Conservation (phyloP, 2,888 invertebrate species). For the Meiosimyza platycephala region DNA sequence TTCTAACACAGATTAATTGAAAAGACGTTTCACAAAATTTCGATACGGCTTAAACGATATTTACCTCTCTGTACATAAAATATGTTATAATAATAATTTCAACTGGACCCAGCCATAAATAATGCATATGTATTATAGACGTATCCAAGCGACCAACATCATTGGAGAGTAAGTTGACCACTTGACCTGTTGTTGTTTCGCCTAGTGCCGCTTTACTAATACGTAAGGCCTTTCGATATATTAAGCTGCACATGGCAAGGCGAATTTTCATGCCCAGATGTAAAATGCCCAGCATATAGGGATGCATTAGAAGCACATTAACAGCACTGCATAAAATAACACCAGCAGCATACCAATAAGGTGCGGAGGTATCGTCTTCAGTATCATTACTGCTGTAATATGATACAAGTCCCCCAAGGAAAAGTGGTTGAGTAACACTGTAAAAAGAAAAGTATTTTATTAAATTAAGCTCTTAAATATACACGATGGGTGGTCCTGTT, state of each 20-base stretch:
- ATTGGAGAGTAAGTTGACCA: slow-evolving; percentile 93
- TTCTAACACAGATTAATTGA: no score
- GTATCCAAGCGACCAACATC: slow-evolving; percentile 79
- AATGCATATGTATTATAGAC: slow-evolving; percentile 91
- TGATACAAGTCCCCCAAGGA: slow-evolving; percentile 73
- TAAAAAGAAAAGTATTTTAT: slow-evolving; percentile 24
- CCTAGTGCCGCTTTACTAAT: slow-evolving; percentile 80
- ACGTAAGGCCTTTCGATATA: slow-evolving; percentile 76
- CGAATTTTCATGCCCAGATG: slow-evolving; percentile 77
- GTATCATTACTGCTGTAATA: slow-evolving; percentile 66
- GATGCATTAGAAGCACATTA: slow-evolving; percentile 84
- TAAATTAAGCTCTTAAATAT: no score
- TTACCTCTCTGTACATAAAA: slow-evolving; percentile 72
- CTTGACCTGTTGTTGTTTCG: slow-evolving; percentile 79
- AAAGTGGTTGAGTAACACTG: slow-evolving; percentile 75
- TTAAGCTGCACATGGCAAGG: slow-evolving; percentile 75
- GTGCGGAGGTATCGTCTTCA: slow-evolving; percentile 65
- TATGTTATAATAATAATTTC: slow-evolving; percentile 83
- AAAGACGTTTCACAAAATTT: no score
- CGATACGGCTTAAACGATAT: slow-evolving; percentile 5
- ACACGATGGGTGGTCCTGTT: no score
- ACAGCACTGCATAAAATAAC: slow-evolving; percentile 79
- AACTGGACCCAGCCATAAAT: slow-evolving; percentile 89
- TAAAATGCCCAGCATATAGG: slow-evolving; percentile 82
- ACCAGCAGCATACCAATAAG: slow-evolving; percentile 80